A percentile compares a stretch with the other conserved stretches of the same genome.
These are phyloP conservation scores for Hafferia zeledoni DNA, from an alignment of 2,797 vertebrate genomes.

Conservation along the genomic window DNA sequence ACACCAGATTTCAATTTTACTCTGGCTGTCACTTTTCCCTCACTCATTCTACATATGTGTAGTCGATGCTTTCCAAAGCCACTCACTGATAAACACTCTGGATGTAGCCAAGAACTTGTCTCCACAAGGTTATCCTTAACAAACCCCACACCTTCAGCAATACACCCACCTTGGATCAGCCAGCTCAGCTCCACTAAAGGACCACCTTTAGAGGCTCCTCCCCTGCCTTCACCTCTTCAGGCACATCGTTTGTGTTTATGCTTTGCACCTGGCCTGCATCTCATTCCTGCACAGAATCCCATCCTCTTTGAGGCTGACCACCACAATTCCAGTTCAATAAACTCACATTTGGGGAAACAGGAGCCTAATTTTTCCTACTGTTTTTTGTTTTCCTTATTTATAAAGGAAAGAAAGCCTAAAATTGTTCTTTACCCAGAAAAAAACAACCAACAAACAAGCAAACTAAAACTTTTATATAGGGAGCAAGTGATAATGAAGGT, in stretches of 20 bases:
- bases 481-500: not conserved
- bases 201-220: accelerated
- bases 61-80: accelerated
- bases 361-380: not conserved
- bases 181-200: accelerated
- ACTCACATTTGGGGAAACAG: not conserved
- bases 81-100: accelerated
- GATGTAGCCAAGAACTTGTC: accelerated
- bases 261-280: not conserved
- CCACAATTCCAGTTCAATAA: not conserved
- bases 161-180: accelerated
- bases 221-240: too few species aligned
- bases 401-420: not conserved
- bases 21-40: not conserved
- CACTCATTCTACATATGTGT: not conserved
- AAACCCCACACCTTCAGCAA: accelerated
- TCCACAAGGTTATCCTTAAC: accelerated
- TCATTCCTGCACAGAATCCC: not conserved
- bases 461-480: not conserved
- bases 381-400: not conserved
- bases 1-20: not conserved
- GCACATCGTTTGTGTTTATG: not conserved
- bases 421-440: not conserved
- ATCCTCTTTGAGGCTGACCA: not conserved
- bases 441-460: not conserved